A percentile compares a stretch with the other conserved stretches of the same genome.
Conservation (phyloP, 2,888 invertebrate species). For the Allygus modestus region DNA sequence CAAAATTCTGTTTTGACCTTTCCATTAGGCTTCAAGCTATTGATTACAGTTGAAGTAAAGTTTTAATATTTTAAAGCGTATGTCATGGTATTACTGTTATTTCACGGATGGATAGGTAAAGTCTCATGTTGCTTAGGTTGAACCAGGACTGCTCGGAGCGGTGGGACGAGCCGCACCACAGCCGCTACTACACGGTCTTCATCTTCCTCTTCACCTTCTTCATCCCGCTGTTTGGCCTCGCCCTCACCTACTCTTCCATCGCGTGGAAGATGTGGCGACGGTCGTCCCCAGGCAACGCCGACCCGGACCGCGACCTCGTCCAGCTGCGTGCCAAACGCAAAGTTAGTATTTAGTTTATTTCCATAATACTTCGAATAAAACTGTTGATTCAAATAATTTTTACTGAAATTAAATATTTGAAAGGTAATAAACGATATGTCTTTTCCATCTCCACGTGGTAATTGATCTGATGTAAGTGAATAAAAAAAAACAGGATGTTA, state of each 20-base stretch:
- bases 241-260: conserved; percentile 74
- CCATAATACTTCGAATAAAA: not conserved
- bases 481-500: no score
- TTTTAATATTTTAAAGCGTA: no score
- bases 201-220: conserved; percentile 73
- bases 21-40: no score
- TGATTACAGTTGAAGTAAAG: no score
- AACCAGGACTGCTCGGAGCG: conserved; percentile 70
- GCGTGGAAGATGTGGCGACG: conserved; percentile 74
- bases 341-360: no score
- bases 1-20: no score
- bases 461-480: no score
- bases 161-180: conserved; percentile 67
- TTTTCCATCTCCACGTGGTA: no score
- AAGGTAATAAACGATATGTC: not conserved
- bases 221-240: conserved; percentile 74
- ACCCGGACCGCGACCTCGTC: conserved; percentile 73
- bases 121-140: conserved; percentile 60
- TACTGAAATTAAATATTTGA: conserved; percentile 4
- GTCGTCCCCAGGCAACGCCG: conserved; percentile 75
- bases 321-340: conserved; percentile 74
- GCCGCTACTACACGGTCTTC: conserved; percentile 72
- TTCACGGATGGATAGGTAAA: no score
- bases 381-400: not conserved
- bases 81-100: no score